Conservation (phyloP, 1,140 invertebrate genomes). For the Habropoda laboriosa region DNA sequence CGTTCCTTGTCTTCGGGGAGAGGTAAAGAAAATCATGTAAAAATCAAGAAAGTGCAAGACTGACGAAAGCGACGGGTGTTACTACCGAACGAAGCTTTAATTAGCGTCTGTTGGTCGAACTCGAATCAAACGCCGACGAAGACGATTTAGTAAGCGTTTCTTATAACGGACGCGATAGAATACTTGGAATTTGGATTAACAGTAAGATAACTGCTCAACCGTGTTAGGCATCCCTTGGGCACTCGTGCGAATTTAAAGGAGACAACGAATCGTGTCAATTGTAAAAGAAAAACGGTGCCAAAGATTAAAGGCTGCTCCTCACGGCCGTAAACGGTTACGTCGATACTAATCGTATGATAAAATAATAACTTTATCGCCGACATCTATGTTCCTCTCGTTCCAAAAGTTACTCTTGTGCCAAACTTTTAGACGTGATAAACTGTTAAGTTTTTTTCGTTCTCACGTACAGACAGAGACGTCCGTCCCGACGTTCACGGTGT, state of each 20-base stretch:
- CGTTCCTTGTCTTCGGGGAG: too few relatives aligned
- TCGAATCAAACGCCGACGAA: background rate
- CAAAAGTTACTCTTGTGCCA: background rate
- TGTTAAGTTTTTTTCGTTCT: background rate
- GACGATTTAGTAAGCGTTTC: background rate
- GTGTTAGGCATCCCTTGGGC: background rate
- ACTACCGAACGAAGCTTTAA: background rate
- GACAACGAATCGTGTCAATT: background rate
- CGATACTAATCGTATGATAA: background rate
- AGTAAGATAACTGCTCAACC: background rate
- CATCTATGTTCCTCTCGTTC: slow-evolving; percentile 8
- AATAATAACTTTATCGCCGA: background rate
- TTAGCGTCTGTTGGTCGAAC: background rate
- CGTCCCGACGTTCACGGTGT: background rate
- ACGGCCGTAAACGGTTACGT: too few relatives aligned
- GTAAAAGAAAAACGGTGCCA: background rate
- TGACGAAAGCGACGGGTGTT: background rate
- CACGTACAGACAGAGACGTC: background rate
- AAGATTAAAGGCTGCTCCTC: background rate
- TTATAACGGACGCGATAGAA: too few relatives aligned
- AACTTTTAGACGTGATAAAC: slow-evolving; percentile 1
- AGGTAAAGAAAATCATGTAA: too few relatives aligned
- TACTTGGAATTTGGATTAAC: too few relatives aligned
- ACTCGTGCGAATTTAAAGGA: background rate
- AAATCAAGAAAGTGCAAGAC: slow-evolving; percentile 22